Evolutionary conservation across 2,113 vertebrate genomes (phyloP).

Genomic region (Hemiprocne comata): DNA sequence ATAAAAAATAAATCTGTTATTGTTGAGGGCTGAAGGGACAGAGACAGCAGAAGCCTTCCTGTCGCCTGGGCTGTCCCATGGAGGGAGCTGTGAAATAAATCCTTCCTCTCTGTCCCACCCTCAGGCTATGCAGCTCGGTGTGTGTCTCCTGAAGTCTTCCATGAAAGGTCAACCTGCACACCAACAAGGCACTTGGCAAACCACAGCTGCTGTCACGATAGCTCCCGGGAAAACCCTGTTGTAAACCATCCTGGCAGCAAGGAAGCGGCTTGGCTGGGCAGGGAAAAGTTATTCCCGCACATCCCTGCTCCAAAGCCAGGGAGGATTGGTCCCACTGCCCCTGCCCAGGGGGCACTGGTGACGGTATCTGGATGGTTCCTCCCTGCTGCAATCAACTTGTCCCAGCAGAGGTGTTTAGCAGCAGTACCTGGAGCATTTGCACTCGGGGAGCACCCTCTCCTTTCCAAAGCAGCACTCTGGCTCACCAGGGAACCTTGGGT

Average conservation of each 20-base stretch:
- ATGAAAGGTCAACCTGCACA: neutral
- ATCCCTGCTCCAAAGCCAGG: neutral
- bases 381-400: accelerated
- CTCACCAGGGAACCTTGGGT: neutral
- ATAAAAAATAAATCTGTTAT: neutral
- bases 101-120: neutral
- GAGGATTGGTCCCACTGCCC: neutral
- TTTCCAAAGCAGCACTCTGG: neutral
- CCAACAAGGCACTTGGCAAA: neutral
- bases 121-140: neutral
- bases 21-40: neutral
- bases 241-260: neutral
- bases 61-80: accelerated
- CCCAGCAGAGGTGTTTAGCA: neutral
- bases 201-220: neutral
- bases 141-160: neutral
- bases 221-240: neutral
- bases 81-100: neutral
- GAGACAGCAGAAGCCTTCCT: neutral
- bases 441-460: neutral
- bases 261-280: neutral
- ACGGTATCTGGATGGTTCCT: neutral
- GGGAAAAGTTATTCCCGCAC: neutral
- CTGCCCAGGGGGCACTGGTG: neutral
- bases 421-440: neutral